Conservation (phyloP, 2,888 invertebrate genomes). For the Macaria liturata region DNA sequence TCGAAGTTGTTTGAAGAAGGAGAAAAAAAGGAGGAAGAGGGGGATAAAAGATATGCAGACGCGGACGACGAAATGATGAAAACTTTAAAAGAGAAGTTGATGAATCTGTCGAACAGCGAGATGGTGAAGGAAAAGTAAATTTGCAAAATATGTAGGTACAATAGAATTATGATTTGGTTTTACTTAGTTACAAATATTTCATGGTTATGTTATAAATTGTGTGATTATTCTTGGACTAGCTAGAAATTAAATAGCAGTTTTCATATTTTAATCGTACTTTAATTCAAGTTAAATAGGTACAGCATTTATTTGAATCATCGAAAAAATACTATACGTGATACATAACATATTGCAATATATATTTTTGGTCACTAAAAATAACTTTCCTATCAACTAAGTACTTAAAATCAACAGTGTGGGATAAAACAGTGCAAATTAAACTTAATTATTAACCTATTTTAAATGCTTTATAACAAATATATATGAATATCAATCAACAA, state of each 20-base stretch:
- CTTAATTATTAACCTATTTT: slow-evolving; percentile 27
- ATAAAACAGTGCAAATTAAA: slow-evolving; percentile 63
- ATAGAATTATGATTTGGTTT: neutral
- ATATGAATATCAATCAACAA: too few relatives aligned
- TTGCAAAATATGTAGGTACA: too few relatives aligned
- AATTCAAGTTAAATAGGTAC: slow-evolving; percentile 45
- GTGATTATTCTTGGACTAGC: too few relatives aligned
- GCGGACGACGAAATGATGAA: slow-evolving; percentile 1
- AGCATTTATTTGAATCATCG: slow-evolving; percentile 50
- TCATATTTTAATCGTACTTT: slow-evolving; percentile 7
- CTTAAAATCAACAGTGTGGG: slow-evolving; percentile 51
- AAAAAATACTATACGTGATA: slow-evolving; percentile 16
- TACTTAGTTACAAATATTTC: too few relatives aligned
- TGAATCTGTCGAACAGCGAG: neutral
- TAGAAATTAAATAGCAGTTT: too few relatives aligned
- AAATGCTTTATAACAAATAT: slow-evolving; percentile 51
- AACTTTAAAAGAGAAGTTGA: slow-evolving; percentile 3
- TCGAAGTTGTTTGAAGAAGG: neutral
- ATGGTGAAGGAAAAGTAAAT: neutral
- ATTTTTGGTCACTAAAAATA: slow-evolving; percentile 57
- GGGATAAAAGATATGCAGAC: neutral
- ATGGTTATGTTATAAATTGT: too few relatives aligned
- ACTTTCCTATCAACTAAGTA: slow-evolving; percentile 27
- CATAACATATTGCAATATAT: slow-evolving; percentile 39
- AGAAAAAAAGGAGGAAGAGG: neutral